Evolutionary conservation across 2,113 vertebrate genomes (phyloP).

Genomic region (Puma concolor): DNA sequence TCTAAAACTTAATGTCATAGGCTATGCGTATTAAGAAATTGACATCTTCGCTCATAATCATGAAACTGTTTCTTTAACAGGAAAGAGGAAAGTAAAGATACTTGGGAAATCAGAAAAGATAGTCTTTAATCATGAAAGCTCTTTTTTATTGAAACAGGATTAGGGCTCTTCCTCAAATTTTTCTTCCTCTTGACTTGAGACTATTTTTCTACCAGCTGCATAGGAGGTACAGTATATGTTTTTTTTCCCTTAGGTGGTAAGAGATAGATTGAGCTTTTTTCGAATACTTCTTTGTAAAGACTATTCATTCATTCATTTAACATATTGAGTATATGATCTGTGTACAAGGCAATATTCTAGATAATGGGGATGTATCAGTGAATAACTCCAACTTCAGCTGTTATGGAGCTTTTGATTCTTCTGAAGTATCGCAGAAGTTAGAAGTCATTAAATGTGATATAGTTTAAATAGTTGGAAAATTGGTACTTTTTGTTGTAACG

Average conservation of each 20-base stretch:
- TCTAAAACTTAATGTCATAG: slow-evolving; percentile 18
- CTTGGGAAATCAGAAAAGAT: slow-evolving; percentile 33
- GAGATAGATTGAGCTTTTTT: not conserved
- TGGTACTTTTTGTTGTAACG: not conserved
- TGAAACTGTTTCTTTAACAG: slow-evolving; percentile 20
- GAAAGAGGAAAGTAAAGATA: not conserved
- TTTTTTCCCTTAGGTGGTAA: not conserved
- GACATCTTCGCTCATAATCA: not conserved
- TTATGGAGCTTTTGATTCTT: not conserved
- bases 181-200: not conserved
- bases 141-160: not conserved
- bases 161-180: slow-evolving; percentile 6
- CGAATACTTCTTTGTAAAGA: not conserved
- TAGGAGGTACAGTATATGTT: not conserved
- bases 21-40: slow-evolving; percentile 33
- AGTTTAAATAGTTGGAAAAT: slow-evolving; percentile 35
- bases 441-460: not conserved
- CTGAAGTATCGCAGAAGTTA: not conserved
- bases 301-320: not conserved
- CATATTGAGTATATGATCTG: not conserved
- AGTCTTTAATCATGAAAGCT: not conserved
- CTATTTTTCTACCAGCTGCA: slow-evolving; percentile 13
- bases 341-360: not conserved
- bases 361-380: not conserved
- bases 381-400: not conserved